Evolutionary conservation across 1,140 invertebrate genomes (phyloP), one percentile per base, ranked within the genome.

Genomic region (Halictus rubicundus): DNA sequence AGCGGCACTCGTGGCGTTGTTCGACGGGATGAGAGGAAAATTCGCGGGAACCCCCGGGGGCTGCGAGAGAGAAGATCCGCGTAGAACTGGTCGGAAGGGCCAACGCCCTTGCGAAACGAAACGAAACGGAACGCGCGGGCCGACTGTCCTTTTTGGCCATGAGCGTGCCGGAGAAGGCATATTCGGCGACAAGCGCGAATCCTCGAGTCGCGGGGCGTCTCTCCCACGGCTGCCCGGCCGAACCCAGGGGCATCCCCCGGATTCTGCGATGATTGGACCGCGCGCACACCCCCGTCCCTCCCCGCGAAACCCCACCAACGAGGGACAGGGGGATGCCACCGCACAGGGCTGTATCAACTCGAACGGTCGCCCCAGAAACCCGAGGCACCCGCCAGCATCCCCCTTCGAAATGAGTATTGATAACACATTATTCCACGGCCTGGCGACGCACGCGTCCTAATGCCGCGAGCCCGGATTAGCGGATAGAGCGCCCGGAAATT

Each of bases 191-290:
- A 82, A 77, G 84, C 86, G 85, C 86, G 86, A 89, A 88, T 88
- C 82, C 82, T 89, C 83, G 89, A 87, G 84, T 82, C 61, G 87
- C 83, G 81, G 88, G 88, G 88, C 85, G 87, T 88, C 87, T 84
- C 84, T 88, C 86, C 78, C 86, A 83, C 87, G 83, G 86, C 84
- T 89, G 88, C 87, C 89, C 91, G 89, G 91, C 87, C 88, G 87
- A 90, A 86, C 87, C 90, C 88, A 85, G 84, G 81, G 87, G 88
- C 87, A 88, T 88, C 85, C 81, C 86, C 86, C 73, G 88, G 90
- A 93, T 93, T 92, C 91, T 93, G 91, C 91, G 92, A 91, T 92
- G 92, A 93, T 93, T 93, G 92, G 92, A 92, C 91, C 92, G 86
- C 83, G 89, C 90, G 88, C 89, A 90, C 90, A 89, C 90, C 90